A percentile compares a stretch with the other conserved stretches of the same genome.
These are phyloP conservation scores for Drosophila sturtevanti DNA, from an alignment of 1,140 invertebrate species.

Conservation along the genomic window DNA sequence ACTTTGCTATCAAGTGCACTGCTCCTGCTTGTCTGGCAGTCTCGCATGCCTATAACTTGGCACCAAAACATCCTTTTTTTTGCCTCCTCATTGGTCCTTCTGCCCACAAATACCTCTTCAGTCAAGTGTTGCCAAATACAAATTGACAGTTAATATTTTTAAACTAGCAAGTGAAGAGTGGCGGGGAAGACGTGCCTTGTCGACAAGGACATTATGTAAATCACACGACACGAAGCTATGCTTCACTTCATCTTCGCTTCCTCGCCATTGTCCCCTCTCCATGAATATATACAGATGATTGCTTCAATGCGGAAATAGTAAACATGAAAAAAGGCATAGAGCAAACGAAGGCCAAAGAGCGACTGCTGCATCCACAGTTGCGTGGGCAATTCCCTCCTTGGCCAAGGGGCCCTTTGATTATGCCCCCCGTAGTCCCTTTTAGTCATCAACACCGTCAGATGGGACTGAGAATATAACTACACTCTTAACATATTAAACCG, in stretches of 20 bases:
- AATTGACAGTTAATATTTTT: slow-evolving; percentile 82
- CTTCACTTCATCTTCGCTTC: slow-evolving; percentile 25
- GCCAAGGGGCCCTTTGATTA: slow-evolving; percentile 49
- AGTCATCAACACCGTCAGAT: background rate
- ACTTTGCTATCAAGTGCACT: slow-evolving; percentile 50
- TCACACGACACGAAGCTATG: slow-evolving; percentile 46
- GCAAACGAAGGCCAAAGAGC: slow-evolving; percentile 34
- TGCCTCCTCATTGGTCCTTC: slow-evolving; percentile 4
- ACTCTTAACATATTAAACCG: slow-evolving; percentile 74
- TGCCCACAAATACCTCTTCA: slow-evolving; percentile 55
- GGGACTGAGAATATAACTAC: slow-evolving; percentile 9
- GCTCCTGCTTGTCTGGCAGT: slow-evolving; percentile 6
- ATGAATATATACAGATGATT: background rate
- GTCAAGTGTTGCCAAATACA: slow-evolving; percentile 78
- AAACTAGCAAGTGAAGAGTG: slow-evolving; percentile 54
- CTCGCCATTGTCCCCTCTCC: background rate
- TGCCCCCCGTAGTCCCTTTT: slow-evolving; percentile 32
- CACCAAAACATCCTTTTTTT: background rate
- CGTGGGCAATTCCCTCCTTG: slow-evolving; percentile 27
- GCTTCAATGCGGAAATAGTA: slow-evolving; percentile 59
- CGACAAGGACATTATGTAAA: slow-evolving; percentile 80
- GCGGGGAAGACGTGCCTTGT: slow-evolving; percentile 21
- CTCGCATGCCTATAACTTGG: background rate
- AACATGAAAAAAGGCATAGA: slow-evolving; percentile 60
- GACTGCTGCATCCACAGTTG: slow-evolving; percentile 19